A percentile compares a stretch with the other conserved stretches of the same genome.
Evolutionary conservation across 2,888 invertebrate genomes (phyloP).

Genomic region (Alloscopus bannaensis): DNA sequence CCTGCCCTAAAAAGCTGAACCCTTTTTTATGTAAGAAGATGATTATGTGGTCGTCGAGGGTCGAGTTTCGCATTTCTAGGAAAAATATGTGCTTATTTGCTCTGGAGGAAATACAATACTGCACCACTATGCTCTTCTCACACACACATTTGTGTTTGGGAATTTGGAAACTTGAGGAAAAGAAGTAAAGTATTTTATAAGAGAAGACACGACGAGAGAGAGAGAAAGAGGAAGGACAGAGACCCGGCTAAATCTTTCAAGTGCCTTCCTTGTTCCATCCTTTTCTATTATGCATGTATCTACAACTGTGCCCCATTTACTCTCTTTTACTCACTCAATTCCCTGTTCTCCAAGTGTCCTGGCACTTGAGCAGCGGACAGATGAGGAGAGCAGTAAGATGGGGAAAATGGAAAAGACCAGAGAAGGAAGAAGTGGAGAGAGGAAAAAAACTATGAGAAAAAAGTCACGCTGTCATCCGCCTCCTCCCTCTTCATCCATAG

Average conservation of each 20-base stretch:
- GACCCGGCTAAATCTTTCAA: slow-evolving; percentile 27
- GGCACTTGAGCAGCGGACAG: slow-evolving; percentile 15
- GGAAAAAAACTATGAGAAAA: background rate
- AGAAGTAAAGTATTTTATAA: too few relatives aligned
- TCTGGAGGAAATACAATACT: too few relatives aligned
- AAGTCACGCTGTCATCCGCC: slow-evolving; percentile 3
- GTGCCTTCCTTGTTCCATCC: slow-evolving; percentile 26
- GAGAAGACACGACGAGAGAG: too few relatives aligned
- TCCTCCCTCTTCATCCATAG: slow-evolving; percentile 1
- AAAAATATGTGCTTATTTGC: too few relatives aligned
- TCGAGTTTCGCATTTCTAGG: slow-evolving; percentile 26
- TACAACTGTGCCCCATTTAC: slow-evolving; percentile 31
- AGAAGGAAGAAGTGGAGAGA: background rate
- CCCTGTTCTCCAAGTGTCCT: background rate
- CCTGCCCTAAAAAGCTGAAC: background rate
- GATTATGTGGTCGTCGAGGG: slow-evolving; percentile 24
- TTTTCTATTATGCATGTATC: slow-evolving; percentile 23
- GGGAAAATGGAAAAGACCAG: background rate
- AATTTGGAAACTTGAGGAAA: too few relatives aligned
- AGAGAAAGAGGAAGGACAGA: too few relatives aligned
- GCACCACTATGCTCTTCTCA: background rate
- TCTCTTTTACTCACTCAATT: slow-evolving; percentile 21
- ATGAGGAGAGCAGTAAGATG: background rate
- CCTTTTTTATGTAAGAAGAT: slow-evolving; percentile 5
- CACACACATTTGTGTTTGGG: too few relatives aligned